phyloP scores from a whole-genome alignment of 1,140 invertebrate genomes.

The Nasonia giraulti region DNA sequence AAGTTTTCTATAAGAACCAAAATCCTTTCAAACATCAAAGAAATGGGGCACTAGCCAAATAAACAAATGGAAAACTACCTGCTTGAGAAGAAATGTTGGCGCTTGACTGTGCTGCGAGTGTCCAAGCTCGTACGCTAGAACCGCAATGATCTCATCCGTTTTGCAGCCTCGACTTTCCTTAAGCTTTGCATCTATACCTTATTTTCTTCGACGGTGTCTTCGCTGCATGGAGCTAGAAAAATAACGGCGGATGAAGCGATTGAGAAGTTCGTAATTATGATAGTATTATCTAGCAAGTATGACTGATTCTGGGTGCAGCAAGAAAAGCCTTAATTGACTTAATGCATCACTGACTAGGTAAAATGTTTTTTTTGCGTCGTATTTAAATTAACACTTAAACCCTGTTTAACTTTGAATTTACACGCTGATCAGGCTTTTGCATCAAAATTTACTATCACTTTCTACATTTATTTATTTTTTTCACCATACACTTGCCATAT shows the following conservation, averaged over 20 bases:
- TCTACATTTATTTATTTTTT: too few relatives aligned
- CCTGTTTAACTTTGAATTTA: not conserved
- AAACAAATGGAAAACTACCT: conserved; percentile 75
- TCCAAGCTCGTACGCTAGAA: conserved; percentile 96
- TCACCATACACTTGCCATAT: not conserved
- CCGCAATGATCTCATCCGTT: conserved; percentile 95
- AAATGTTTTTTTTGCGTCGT: not conserved
- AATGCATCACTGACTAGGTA: not conserved
- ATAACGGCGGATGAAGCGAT: not conserved
- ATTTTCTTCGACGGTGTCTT: not conserved
- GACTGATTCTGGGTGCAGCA: not conserved
- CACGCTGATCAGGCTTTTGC: not conserved
- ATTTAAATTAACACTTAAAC: too few relatives aligned
- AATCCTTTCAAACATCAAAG: not conserved
- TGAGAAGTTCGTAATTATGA: not conserved
- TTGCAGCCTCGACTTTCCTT: conserved; percentile 85
- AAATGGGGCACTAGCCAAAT: not conserved
- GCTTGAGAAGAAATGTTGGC: conserved; percentile 89
- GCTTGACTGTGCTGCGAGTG: conserved; percentile 98
- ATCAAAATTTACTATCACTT: not conserved
- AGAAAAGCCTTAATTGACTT: not conserved
- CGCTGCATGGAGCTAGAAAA: not conserved
- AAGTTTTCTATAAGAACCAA: not conserved
- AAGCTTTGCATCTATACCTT: conserved; percentile 61
- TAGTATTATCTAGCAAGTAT: not conserved